These are phyloP conservation scores for Sacculina carcini DNA, from an alignment of 2,888 invertebrate species.

Conservation along the genomic window DNA sequence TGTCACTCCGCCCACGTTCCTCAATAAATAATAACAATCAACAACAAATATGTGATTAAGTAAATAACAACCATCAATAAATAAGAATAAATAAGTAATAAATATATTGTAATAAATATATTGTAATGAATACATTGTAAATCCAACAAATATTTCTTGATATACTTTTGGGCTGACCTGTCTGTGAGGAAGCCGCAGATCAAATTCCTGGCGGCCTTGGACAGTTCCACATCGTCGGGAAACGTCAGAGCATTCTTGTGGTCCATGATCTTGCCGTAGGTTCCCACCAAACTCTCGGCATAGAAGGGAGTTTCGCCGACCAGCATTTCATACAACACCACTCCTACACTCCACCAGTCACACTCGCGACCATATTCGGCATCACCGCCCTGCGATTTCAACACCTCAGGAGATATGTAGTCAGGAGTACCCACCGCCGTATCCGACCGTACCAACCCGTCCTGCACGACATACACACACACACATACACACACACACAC, in stretches of 20 bases:
- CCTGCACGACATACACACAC: constrained; percentile 23
- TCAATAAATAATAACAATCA: too few species aligned
- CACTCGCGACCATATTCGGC: constrained; percentile 92
- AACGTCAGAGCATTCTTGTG: constrained; percentile 84
- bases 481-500: too few species aligned
- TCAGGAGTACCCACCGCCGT: constrained; percentile 98
- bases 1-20: too few species aligned
- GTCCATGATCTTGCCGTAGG: constrained; percentile 98
- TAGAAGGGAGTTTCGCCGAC: constrained; percentile 97
- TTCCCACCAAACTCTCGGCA: constrained; percentile 90
- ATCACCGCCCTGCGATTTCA: constrained; percentile 77
- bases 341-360: constrained; percentile 96
- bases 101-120: too few species aligned
- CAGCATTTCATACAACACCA: constrained; percentile 95
- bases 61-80: too few species aligned
- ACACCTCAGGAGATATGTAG: constrained; percentile 94
- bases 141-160: too few species aligned
- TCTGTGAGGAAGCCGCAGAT: constrained; percentile 86
- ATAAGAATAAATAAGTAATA: too few species aligned
- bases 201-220: constrained; percentile 37
- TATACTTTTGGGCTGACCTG: too few species aligned
- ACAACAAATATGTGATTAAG: too few species aligned
- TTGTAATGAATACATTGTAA: too few species aligned
- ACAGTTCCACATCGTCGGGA: constrained; percentile 72
- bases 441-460: constrained; percentile 81